Evolutionary conservation across 2,797 vertebrate species (phyloP).

Genomic region (Numenius phaeopus): DNA sequence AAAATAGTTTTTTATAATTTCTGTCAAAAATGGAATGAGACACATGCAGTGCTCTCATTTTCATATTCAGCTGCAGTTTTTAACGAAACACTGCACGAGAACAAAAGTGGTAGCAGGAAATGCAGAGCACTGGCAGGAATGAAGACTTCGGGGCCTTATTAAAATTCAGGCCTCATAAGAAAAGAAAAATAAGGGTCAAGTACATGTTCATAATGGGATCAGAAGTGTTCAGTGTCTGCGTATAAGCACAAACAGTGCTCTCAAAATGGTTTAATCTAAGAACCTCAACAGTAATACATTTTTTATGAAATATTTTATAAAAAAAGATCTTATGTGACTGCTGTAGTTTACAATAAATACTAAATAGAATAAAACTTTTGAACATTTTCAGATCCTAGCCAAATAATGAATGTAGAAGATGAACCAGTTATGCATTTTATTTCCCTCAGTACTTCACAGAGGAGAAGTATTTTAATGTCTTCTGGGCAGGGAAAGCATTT

Average conservation of each 20-base stretch:
- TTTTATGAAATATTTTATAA: slow-evolving; percentile 9
- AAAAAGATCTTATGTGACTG: background rate
- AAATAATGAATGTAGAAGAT: background rate
- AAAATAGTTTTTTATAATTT: background rate
- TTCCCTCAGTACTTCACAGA: background rate
- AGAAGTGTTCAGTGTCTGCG: background rate
- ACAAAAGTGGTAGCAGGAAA: background rate
- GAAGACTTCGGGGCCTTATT: background rate
- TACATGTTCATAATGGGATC: slow-evolving; percentile 8
- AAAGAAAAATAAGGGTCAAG: slow-evolving; percentile 30
- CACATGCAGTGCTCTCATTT: slow-evolving; percentile 1
- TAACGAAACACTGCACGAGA: background rate
- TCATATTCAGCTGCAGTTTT: background rate
- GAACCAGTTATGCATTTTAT: background rate
- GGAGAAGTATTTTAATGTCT: background rate
- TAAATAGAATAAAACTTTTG: background rate
- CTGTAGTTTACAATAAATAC: background rate
- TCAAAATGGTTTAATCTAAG: background rate
- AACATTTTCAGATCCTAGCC: background rate
- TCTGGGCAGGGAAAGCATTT: background rate
- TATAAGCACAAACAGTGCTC: background rate
- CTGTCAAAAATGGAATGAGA: background rate
- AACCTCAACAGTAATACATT: background rate
- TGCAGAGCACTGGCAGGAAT: background rate
- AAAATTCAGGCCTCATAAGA: slow-evolving; percentile 18